Evolutionary conservation across 2,888 invertebrate genomes (phyloP), one percentile per base, ranked within the genome.

Genomic region (Branchellion lobata): DNA sequence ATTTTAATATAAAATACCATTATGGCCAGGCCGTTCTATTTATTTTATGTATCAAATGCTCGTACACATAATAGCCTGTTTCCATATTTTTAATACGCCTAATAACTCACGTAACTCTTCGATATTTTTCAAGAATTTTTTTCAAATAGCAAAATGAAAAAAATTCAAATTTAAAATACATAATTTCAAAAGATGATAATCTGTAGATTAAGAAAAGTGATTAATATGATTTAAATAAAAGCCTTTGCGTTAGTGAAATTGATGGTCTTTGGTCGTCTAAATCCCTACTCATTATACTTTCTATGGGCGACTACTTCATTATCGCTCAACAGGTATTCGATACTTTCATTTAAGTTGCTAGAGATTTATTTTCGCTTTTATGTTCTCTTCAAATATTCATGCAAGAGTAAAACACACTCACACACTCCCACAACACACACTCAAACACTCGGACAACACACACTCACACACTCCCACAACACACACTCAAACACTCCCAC

Each of bases 271-370:
- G 21, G n/a, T 57, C 61, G 24, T 18, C 61, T 24, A 24, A 57
- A 57, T 57, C 61, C 61, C 21, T 57, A 40, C 61, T 57, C 61
- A 57, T 57, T 57, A 57, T 24, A 18, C 24, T 57, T 57, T 24
- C 61, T 24, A 57, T 57, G 61, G 61, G 3, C 8, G 3, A 57
- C 61, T n/a, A 24, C 24, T 57, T 57, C 24, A 40, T 40, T 40
- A 40, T 40, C 8, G 40, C 40, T 40, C 40, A 40, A 40, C 40
- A 40, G 40, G 40, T 40, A 40, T 40, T 40, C 40, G 40, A 40
- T 40, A 40, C 40, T 40, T 40, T 40, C 40, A 40, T 40, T 40
- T 40, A 24, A 57, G 24, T 24, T n/a, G 24, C n/a, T 5, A 24
- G 5, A 57, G 61, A 57, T 57, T 57, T 57, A 57, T 57, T 5